phyloP scores from a whole-genome alignment of 2,797 vertebrate species.

The Ctenosaura bakeri region DNA sequence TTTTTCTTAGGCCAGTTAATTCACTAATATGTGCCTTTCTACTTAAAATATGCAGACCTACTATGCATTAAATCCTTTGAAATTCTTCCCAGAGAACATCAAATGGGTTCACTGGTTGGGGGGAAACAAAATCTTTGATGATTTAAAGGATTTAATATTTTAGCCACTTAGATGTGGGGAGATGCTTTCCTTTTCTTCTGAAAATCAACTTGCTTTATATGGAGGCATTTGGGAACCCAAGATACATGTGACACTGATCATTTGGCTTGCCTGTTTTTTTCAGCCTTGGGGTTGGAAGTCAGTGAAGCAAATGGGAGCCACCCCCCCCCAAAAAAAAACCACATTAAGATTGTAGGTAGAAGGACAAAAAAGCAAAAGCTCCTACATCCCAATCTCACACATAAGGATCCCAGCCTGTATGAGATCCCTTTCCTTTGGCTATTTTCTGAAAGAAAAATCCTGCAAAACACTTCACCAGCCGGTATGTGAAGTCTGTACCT shows the following conservation, averaged over 20 bases:
- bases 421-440: no score
- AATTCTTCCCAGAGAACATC: slow-evolving; percentile 57
- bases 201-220: slow-evolving; percentile 49
- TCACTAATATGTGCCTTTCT: slow-evolving; percentile 25
- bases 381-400: no score
- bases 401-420: no score
- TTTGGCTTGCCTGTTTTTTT: background rate
- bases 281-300: no score
- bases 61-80: slow-evolving; percentile 48
- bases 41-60: slow-evolving; percentile 53
- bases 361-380: no score
- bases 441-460: no score
- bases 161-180: slow-evolving; percentile 43
- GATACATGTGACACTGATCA: background rate
- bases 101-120: slow-evolving; percentile 53
- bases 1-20: slow-evolving; percentile 56
- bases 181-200: slow-evolving; percentile 42
- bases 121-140: background rate
- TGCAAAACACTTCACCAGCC: no score
- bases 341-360: no score
- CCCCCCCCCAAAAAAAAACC: no score
- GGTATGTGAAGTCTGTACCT: no score
- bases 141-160: slow-evolving; percentile 59
- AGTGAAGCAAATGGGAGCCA: no score
- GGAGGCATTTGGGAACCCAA: background rate